These are phyloP conservation scores for Heteropelma amictum DNA, from an alignment of 2,888 invertebrate genomes.

Conservation along the genomic window DNA sequence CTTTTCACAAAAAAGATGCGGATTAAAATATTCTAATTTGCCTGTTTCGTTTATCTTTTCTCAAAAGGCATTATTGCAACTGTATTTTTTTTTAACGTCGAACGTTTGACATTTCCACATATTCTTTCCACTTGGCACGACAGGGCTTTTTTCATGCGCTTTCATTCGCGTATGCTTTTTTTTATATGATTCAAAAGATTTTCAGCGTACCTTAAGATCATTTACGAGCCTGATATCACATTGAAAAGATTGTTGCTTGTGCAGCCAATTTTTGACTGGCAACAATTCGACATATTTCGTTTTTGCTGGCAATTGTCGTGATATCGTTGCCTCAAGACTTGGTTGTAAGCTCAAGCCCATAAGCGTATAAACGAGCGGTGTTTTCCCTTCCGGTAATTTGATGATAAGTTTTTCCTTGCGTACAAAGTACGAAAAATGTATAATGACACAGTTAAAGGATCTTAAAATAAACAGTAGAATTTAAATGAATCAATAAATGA, in stretches of 20 bases:
- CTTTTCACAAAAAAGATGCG: conserved; percentile 7
- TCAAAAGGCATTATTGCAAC: no score
- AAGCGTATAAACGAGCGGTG: conserved; percentile 61
- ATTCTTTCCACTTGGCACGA: no score
- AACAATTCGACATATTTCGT: conserved; percentile 64
- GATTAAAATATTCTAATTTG: no score
- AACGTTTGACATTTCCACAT: no score
- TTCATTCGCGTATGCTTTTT: no score
- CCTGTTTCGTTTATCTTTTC: no score
- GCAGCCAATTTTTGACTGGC: conserved; percentile 64
- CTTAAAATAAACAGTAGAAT: background rate
- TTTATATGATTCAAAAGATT: no score
- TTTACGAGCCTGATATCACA: conserved; percentile 60
- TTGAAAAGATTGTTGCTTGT: conserved; percentile 59
- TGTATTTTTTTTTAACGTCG: no score
- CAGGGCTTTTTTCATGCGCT: no score
- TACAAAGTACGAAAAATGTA: background rate
- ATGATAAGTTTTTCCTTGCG: conserved; percentile 64
- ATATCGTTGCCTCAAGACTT: conserved; percentile 51
- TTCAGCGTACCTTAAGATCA: background rate
- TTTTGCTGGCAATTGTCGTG: conserved; percentile 65
- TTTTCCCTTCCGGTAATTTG: conserved; percentile 57
- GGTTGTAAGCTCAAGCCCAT: conserved; percentile 61
- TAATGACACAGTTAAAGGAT: background rate
- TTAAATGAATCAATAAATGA: background rate